A percentile compares a stretch with the other conserved stretches of the same genome.
phyloP scores from a whole-genome alignment of 2,888 invertebrate species.

The Timema cristinae region DNA sequence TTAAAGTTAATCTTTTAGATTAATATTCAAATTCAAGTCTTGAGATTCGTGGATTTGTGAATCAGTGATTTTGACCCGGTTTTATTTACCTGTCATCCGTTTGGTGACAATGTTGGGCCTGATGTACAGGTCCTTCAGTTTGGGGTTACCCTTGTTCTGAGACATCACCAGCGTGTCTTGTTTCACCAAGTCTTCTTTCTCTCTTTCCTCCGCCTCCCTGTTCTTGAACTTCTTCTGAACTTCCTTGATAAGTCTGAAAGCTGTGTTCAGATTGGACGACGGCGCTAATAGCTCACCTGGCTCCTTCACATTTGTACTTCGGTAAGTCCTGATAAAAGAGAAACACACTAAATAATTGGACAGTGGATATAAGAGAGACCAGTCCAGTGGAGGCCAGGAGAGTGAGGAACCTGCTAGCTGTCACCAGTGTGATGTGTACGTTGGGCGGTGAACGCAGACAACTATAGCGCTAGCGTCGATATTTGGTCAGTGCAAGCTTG shows the following conservation, averaged over 20 bases:
- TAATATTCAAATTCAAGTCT: too few relatives aligned
- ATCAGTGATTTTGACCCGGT: neutral
- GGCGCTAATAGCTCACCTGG: conserved; percentile 93
- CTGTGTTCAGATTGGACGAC: conserved; percentile 92
- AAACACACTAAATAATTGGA: too few relatives aligned
- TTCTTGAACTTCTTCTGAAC: conserved; percentile 98
- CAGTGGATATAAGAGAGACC: too few relatives aligned
- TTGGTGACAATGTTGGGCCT: conserved; percentile 98
- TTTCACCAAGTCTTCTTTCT: conserved; percentile 97
- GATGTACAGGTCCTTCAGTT: conserved; percentile 95
- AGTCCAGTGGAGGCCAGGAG: too few relatives aligned
- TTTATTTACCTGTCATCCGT: conserved; percentile 73
- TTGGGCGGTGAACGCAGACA: too few relatives aligned
- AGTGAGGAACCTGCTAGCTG: too few relatives aligned
- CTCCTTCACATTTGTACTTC: conserved; percentile 96
- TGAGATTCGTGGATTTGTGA: neutral
- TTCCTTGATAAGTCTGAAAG: conserved; percentile 97
- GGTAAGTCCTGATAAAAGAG: conserved; percentile 68
- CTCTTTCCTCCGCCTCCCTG: conserved; percentile 95
- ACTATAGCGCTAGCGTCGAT: too few relatives aligned
- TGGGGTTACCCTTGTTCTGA: conserved; percentile 94
- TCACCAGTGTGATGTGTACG: too few relatives aligned
- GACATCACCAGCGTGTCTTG: conserved; percentile 94
- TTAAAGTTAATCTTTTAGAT: too few relatives aligned
- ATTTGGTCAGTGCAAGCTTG: too few relatives aligned